Base-by-base conservation (phyloP, 2,797 vertebrate species). In the Onychomys arenicola region DNA sequence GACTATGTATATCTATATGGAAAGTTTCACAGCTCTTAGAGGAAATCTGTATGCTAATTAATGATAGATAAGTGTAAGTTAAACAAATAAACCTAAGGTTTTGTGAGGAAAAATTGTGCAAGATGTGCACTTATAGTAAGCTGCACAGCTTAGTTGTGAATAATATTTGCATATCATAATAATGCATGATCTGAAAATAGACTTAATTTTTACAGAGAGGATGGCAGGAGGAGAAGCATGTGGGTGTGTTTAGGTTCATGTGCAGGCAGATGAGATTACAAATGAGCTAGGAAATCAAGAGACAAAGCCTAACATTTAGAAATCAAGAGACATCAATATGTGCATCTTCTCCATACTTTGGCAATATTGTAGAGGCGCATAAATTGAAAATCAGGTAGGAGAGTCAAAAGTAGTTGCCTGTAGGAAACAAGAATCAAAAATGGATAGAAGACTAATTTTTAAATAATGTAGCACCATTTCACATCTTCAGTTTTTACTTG, bases 111-210 rank as follows among this genome's bases (percentile, higher is more conserved):
- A 82, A 73, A 86, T 43, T 67, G 32, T 40, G 17, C 67, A 65
- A 95, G 73, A 86, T 94, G 37, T 67, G 59, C 40, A 55, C 82
- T 86, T 91, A 65, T 13, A 78, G 40, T 61, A 83, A 90, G 87
- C 80, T 93, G 9, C 43, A 76, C 49, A 32, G 63, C 37, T 95
- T 34, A 37, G 61, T 73, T 90, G 59, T 87, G 90, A 96, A 91
- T 67, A 93, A 76, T 85, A 97, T 92, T 90, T 95, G 73, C 90
- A 89, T 96, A 92, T 67, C 73, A 83, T 84, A 89, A 86, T 94
- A 94, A 75, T 69, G 49, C 77, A 87, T 37, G 32, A 82, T 87
- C 90, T 94, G 40, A 93, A 97, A 90, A 90, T 96, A 89, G 94
- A 89, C 91, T 93, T 81, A 81, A 83, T 91, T 92, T 94, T 93